Evolutionary conservation across 2,888 invertebrate species (phyloP), one percentile per base, ranked within the genome.

Genomic region (Drosophila monieri): DNA sequence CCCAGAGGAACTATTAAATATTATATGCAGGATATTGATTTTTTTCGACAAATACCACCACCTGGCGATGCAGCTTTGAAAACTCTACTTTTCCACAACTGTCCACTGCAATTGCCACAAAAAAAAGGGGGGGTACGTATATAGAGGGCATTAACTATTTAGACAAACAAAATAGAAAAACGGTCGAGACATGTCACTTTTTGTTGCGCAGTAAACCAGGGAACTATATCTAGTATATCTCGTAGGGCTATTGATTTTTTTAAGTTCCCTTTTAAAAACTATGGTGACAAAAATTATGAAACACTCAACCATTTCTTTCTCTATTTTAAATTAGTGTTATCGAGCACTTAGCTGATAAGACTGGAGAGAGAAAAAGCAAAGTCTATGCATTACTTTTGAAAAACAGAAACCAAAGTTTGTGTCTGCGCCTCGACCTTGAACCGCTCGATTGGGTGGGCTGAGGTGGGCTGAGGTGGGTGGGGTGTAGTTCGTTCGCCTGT

Each of bases 161-260:
- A 78, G 46, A 37, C 53, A 59, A 61, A 69, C 55, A 30, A 44
- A 27, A 27, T 27, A 69, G 52, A 43, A 46, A 49, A 62, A 53
- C 27, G 37, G 39, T 41, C 44, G 43, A 4, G 46, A 18, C 74
- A 77, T 75, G 79, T 77, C 79, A 62, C 56, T 57, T 53, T 49
- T 44, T 47, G 49, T 68, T 81, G 83, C 85, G 83, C 80, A 77
- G 85, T 81, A 76, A 84, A 72, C 83, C 67, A 73, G 61, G 55
- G 61, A 73, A 67, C 74, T 61, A 80, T 68, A 71, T 81, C 69
- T 37, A 62, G 47, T 65, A 65, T 61, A 46, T 46, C 72, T 66
- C 76, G 71, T 68, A 73, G 73, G 56, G 54, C 6, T 78, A 81
- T 81, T 73, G 81, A 81, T 81, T 81, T 81, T 81, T 81, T 85